Percentiles rank a stretch among this genome's conserved stretches.
Evolutionary conservation across 2,888 invertebrate species (phyloP).

Genomic region (Rutpela maculata): DNA sequence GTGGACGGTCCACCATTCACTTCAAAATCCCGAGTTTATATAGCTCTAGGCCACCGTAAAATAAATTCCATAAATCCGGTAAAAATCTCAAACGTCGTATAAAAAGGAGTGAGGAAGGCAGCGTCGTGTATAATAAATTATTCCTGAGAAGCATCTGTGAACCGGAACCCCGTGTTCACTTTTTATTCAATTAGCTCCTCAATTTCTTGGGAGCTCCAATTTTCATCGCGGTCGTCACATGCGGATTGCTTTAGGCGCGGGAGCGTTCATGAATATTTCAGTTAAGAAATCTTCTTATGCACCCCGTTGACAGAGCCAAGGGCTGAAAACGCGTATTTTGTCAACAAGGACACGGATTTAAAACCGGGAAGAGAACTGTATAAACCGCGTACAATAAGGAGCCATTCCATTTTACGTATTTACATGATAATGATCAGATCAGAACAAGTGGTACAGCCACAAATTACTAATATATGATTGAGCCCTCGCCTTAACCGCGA

Average conservation of each 20-base stretch:
- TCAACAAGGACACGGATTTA: not conserved
- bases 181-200: conserved; percentile 15
- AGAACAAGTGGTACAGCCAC: not conserved
- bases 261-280: conserved; percentile 21
- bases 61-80: conserved; percentile 19
- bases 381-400: not conserved
- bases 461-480: no score
- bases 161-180: not conserved
- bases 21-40: not conserved
- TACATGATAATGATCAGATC: no score
- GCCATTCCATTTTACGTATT: not conserved
- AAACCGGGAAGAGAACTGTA: not conserved
- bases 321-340: not conserved
- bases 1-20: conserved; percentile 3
- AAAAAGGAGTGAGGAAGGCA: conserved; percentile 15
- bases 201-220: conserved; percentile 22
- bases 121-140: conserved; percentile 20
- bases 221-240: conserved; percentile 8
- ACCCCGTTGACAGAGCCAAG: conserved; percentile 1
- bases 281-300: conserved; percentile 15
- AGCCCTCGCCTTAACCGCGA: no score
- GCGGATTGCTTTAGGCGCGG: not conserved
- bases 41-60: not conserved
- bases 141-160: not conserved
- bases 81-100: conserved; percentile 18